Evolutionary conservation across 2,888 invertebrate genomes (phyloP).

Genomic region (Zygaena filipendulae): DNA sequence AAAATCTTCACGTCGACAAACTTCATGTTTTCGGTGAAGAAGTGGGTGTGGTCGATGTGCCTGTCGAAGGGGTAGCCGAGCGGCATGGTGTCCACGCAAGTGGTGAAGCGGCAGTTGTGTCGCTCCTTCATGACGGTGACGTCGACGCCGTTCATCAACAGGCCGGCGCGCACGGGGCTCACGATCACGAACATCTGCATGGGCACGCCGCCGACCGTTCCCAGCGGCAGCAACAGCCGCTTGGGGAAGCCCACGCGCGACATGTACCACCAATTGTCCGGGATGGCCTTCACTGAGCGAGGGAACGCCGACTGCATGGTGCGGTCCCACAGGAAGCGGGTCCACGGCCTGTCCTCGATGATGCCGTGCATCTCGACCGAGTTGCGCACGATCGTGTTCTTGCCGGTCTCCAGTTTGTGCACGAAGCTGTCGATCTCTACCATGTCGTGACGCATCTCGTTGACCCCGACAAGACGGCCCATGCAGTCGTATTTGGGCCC

Average conservation of each 20-base stretch:
- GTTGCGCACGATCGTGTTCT: constrained; percentile 75
- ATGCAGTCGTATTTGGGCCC: constrained; percentile 78
- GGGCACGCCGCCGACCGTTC: constrained; percentile 70
- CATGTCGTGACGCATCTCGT: constrained; percentile 54
- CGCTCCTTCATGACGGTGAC: constrained; percentile 56
- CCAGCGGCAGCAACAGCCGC: constrained; percentile 77
- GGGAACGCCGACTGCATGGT: constrained; percentile 25
- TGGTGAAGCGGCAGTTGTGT: constrained; percentile 63
- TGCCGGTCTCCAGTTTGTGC: constrained; percentile 71
- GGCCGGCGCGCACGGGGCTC: constrained; percentile 61
- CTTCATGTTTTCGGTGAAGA: constrained; percentile 74
- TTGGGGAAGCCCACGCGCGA: constrained; percentile 72
- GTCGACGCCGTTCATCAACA: constrained; percentile 49
- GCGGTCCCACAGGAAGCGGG: constrained; percentile 32
- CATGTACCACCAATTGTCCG: constrained; percentile 66
- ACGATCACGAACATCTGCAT: constrained; percentile 74
- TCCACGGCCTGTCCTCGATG: constrained; percentile 68
- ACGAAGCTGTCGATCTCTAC: constrained; percentile 64
- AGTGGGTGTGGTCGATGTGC: constrained; percentile 64
- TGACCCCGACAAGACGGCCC: constrained; percentile 63
- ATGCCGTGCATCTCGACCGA: constrained; percentile 74
- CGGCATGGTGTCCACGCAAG: constrained; percentile 71
- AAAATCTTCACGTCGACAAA: constrained; percentile 73
- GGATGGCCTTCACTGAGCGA: constrained; percentile 50
- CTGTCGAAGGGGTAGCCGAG: constrained; percentile 84